A percentile compares a stretch with the other conserved stretches of the same genome.
Evolutionary conservation across 2,113 vertebrate genomes (phyloP).

Genomic region (Thalassarche chlororhynchos): DNA sequence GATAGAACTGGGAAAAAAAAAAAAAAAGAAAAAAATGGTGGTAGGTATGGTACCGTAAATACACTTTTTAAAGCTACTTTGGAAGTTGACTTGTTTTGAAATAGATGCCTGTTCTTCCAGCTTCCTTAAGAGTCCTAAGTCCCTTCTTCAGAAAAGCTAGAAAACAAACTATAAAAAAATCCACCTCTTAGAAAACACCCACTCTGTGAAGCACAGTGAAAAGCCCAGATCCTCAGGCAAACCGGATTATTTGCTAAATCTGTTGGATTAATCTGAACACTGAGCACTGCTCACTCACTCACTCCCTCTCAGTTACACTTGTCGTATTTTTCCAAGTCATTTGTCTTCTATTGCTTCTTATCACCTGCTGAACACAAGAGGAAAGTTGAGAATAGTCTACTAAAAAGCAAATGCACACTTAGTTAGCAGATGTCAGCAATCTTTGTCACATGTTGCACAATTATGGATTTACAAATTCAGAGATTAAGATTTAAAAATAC

Average conservation of each 20-base stretch:
- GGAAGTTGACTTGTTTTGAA: neutral
- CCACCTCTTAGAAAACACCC: neutral
- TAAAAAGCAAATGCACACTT: neutral
- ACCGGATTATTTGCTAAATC: neutral
- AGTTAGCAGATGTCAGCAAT: neutral
- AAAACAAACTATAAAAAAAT: neutral
- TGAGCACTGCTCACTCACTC: neutral
- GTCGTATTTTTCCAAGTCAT: neutral
- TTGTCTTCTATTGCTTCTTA: neutral
- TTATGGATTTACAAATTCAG: neutral
- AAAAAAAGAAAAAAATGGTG: neutral
- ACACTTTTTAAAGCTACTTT: neutral
- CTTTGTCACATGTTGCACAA: neutral
- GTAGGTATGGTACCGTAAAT: neutral
- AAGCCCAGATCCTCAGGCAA: neutral
- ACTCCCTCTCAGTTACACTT: neutral
- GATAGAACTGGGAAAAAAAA: neutral
- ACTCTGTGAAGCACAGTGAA: neutral
- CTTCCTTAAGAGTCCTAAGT: neutral
- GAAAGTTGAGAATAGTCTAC: neutral
- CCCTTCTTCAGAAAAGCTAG: neutral
- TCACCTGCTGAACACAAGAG: neutral
- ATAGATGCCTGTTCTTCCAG: neutral
- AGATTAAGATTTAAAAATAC: neutral
- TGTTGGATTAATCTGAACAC: neutral